These are phyloP conservation scores for Portunus trituberculatus DNA, from an alignment of 1,140 invertebrate species.

Conservation along the genomic window DNA sequence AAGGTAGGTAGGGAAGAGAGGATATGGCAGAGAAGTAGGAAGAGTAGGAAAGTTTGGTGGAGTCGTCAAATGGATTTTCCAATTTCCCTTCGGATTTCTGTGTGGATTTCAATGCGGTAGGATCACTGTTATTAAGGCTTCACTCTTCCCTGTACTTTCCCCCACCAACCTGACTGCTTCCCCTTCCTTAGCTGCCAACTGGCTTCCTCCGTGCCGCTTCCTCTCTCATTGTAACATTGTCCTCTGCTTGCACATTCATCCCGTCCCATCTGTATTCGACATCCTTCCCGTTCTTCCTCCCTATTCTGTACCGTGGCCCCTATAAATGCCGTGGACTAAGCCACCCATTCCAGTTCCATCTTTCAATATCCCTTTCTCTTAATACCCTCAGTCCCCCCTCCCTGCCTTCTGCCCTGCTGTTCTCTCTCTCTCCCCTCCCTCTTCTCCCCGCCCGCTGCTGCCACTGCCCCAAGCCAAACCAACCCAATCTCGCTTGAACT, in stretches of 20 bases:
- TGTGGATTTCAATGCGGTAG: background rate
- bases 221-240: background rate
- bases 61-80: background rate
- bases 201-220: background rate
- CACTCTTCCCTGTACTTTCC: background rate
- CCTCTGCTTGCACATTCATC: background rate
- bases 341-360: background rate
- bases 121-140: background rate
- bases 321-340: background rate
- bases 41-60: background rate
- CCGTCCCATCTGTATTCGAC: background rate
- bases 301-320: background rate
- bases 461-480: background rate
- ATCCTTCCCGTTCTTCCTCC: background rate
- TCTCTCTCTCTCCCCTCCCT: background rate
- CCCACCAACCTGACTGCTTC: background rate
- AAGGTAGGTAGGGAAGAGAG: no score
- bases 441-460: background rate
- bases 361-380: background rate
- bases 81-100: background rate
- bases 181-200: background rate
- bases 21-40: background rate
- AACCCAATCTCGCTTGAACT: constrained; percentile 20
- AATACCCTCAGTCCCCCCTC: background rate
- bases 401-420: background rate